Percentiles rank a stretch among this genome's conserved stretches.
phyloP scores from a whole-genome alignment of 2,888 invertebrate genomes.

The Athripsodes cinereus region DNA sequence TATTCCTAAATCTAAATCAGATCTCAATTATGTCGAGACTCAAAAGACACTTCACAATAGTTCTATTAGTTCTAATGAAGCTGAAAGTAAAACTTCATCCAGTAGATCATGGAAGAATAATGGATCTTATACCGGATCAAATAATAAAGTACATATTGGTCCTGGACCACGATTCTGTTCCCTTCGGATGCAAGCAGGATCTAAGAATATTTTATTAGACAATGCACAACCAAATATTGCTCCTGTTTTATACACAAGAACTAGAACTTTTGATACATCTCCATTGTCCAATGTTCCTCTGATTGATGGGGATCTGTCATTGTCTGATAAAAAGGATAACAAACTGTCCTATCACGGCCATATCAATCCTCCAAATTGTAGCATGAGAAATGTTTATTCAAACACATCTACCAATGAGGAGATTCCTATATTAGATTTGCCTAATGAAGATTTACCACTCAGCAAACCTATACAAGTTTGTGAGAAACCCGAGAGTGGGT shows the following conservation, averaged over 20 bases:
- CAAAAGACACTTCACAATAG: conserved; percentile 32
- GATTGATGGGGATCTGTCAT: conserved; percentile 31
- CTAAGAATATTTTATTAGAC: conserved; percentile 73
- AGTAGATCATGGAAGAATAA: conserved; percentile 42
- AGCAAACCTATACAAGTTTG: conserved; percentile 23
- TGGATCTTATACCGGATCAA: conserved; percentile 47
- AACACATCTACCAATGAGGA: conserved; percentile 5
- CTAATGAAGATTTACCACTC: conserved; percentile 23
- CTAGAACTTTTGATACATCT: conserved; percentile 43
- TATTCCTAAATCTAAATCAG: conserved; percentile 19
- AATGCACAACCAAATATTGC: conserved; percentile 67
- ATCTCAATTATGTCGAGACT: conserved; percentile 21
- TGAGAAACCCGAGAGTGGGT: conserved; percentile 26
- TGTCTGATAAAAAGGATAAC: conserved; percentile 32
- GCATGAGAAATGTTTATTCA: conserved; percentile 3
- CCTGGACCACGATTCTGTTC: conserved; percentile 71
- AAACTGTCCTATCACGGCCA: conserved; percentile 46
- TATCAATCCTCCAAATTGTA: conserved; percentile 36
- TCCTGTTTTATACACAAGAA: conserved; percentile 65
- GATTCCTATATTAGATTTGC: conserved; percentile 24
- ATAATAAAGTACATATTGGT: conserved; percentile 40
- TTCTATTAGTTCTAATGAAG: conserved; percentile 46
- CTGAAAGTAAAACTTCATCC: conserved; percentile 45
- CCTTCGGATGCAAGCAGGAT: conserved; percentile 68
- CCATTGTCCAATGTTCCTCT: conserved; percentile 7